Evolutionary conservation across 2,888 invertebrate species (phyloP).

Genomic region (Tipula vernalis): DNA sequence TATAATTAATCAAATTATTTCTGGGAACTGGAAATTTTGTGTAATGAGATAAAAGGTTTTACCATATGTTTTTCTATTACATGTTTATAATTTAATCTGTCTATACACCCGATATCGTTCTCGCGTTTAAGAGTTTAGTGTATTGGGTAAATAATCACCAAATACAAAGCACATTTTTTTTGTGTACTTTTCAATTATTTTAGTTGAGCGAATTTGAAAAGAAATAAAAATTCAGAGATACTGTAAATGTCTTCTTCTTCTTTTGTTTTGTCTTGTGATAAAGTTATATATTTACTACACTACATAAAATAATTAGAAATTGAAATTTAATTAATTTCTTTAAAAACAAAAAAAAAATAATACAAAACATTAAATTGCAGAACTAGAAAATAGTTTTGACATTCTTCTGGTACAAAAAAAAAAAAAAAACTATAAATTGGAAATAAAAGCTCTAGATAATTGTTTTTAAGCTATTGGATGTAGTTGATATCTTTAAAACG

Average conservation of each 20-base stretch:
- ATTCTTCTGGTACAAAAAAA: not conserved
- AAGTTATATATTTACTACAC: not conserved
- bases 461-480: not conserved
- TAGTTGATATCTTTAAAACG: not conserved
- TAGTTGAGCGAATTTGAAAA: not conserved
- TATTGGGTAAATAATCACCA: not conserved
- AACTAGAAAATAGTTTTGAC: not conserved
- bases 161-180: not conserved
- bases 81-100: not conserved
- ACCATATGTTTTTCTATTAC: not conserved
- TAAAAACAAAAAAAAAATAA: not conserved
- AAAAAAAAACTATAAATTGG: not conserved
- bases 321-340: not conserved
- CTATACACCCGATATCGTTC: not conserved
- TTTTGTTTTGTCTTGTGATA: not conserved
- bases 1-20: not conserved
- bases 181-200: not conserved
- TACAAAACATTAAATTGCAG: not conserved
- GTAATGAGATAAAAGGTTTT: not conserved
- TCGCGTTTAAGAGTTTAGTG: not conserved
- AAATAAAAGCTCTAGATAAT: not conserved
- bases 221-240: not conserved
- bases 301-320: not conserved
- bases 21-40: not conserved
- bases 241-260: not conserved